phyloP scores from a whole-genome alignment of 2,113 vertebrate species.

The Phainopepla nitens region DNA sequence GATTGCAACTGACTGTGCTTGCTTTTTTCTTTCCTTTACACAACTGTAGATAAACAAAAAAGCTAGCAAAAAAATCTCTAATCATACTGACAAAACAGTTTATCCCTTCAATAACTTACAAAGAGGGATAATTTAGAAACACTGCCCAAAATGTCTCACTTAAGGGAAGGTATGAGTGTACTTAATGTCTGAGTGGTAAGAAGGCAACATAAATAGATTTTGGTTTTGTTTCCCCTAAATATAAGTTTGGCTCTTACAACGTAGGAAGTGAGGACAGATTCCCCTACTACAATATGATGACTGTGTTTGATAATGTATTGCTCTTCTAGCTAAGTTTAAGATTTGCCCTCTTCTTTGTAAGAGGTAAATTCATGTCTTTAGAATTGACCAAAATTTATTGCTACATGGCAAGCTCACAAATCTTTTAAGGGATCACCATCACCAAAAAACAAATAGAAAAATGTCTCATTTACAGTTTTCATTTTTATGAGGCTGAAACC shows the following conservation, averaged over 20 bases:
- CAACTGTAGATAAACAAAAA: not conserved
- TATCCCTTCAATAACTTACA: not conserved
- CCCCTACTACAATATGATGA: not conserved
- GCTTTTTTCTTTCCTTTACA: no score
- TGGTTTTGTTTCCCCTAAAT: not conserved
- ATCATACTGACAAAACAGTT: not conserved
- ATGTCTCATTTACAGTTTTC: not conserved
- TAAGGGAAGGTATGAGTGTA: not conserved
- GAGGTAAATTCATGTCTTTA: not conserved
- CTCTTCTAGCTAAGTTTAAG: not conserved
- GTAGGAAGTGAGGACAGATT: not conserved
- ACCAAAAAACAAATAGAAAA: not conserved
- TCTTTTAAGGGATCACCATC: not conserved
- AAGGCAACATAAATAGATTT: not conserved
- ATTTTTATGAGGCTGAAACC: not conserved
- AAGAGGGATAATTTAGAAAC: not conserved
- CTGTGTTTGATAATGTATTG: not conserved
- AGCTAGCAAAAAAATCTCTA: not conserved
- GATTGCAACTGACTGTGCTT: not conserved
- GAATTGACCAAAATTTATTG: not conserved
- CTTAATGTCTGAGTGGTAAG: not conserved
- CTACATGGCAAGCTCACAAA: not conserved
- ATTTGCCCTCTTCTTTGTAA: not conserved
- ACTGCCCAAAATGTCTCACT: not conserved
- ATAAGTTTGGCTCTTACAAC: not conserved